A percentile compares a stretch with the other conserved stretches of the same genome.
These are phyloP conservation scores for Tanypteryx hageni DNA, from an alignment of 2,888 invertebrate genomes.

Conservation along the genomic window DNA sequence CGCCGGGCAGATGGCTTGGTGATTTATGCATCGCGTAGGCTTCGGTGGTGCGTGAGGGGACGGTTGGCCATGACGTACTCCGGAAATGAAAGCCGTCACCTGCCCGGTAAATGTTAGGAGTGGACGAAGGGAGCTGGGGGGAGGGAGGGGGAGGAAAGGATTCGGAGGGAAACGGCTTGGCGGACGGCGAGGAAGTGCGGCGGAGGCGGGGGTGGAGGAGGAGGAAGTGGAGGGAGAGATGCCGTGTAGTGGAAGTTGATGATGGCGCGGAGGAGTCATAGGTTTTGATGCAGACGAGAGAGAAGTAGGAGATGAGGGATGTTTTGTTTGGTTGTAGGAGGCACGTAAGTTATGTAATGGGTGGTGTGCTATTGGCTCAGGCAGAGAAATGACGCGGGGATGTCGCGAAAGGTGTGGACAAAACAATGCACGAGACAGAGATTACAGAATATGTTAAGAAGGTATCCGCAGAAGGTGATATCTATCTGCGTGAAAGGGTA, in stretches of 20 bases:
- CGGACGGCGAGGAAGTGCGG: background rate
- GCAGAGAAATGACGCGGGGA: background rate
- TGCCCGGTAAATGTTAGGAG: conserved; percentile 44
- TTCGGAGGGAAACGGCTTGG: background rate
- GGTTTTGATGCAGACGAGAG: background rate
- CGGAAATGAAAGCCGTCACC: conserved; percentile 63
- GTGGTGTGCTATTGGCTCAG: background rate
- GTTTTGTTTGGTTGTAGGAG: background rate
- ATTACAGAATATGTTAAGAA: background rate
- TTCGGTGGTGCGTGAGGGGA: conserved; percentile 63
- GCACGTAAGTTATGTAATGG: conserved; percentile 15
- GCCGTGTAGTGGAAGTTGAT: background rate
- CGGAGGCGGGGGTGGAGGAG: background rate
- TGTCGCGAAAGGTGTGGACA: background rate
- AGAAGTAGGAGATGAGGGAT: background rate
- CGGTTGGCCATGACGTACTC: conserved; percentile 53
- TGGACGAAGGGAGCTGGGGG: background rate
- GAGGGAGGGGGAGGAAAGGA: background rate
- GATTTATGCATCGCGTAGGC: conserved; percentile 64
- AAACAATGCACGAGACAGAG: background rate
- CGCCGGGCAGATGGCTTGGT: conserved; percentile 59
- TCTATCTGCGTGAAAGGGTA: background rate
- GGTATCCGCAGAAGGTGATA: background rate
- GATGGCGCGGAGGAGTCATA: background rate
- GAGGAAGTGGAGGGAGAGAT: background rate